Conservation (phyloP, 2,888 invertebrate species). For the Aplocera efformata region DNA sequence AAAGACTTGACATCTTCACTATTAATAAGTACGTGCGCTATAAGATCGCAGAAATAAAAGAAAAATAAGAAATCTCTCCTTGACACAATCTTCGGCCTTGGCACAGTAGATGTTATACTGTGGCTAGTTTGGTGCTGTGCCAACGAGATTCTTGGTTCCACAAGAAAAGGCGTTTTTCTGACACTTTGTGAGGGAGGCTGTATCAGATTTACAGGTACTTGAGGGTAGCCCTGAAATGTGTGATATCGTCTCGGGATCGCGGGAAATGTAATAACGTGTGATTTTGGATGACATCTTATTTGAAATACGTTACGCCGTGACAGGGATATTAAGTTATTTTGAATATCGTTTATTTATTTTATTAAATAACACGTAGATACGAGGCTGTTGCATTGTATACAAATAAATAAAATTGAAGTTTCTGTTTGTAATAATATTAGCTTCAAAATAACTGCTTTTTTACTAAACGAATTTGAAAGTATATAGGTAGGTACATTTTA, state of each 20-base stretch:
- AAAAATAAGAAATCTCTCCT: conserved; percentile 17
- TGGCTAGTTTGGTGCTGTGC: conserved; percentile 30
- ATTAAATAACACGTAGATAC: no score
- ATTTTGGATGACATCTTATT: no score
- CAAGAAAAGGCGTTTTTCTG: conserved; percentile 26
- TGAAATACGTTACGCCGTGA: no score
- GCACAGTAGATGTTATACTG: conserved; percentile 20
- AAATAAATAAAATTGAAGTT: no score
- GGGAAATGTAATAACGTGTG: neutral
- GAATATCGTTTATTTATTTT: no score
- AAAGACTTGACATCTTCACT: neutral
- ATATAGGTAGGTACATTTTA: no score
- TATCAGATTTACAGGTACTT: conserved; percentile 23
- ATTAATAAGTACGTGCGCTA: conserved; percentile 10
- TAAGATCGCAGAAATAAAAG: conserved; percentile 11
- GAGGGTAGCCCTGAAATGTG: conserved; percentile 1
- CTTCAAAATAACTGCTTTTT: no score
- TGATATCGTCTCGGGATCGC: neutral
- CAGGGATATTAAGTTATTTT: no score
- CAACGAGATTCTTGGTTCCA: conserved; percentile 34
- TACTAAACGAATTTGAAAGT: no score
- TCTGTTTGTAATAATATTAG: no score
- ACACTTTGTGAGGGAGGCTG: conserved; percentile 21
- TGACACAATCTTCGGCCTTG: conserved; percentile 24
- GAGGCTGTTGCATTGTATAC: no score